A percentile compares a stretch with the other conserved stretches of the same genome.
phyloP scores from a whole-genome alignment of 2,888 invertebrate genomes.

The Tuberolachnus salignus region DNA sequence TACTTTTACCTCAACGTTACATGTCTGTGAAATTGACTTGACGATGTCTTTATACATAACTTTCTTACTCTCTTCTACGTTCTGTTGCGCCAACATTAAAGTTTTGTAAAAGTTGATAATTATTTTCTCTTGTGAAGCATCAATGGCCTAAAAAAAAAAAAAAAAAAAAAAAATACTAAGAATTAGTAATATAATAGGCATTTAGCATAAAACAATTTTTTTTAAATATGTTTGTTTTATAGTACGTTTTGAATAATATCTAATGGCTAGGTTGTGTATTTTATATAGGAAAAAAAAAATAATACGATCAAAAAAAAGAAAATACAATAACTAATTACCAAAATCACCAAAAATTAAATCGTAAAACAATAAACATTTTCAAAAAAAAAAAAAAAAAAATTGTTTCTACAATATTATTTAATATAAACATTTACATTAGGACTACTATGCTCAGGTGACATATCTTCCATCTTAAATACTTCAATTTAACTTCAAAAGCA shows the following conservation, averaged over 20 bases:
- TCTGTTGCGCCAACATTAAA: neutral
- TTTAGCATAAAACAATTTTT: neutral
- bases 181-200: neutral
- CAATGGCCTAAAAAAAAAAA: conserved; percentile 8
- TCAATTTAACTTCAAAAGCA: too few relatives aligned
- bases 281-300: too few relatives aligned
- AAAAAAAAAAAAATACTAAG: neutral
- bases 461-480: neutral
- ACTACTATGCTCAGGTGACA: neutral
- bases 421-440: neutral
- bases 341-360: neutral
- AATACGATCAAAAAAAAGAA: too few relatives aligned
- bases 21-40: neutral
- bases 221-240: too few relatives aligned
- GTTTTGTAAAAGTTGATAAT: conserved; percentile 20
- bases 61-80: neutral
- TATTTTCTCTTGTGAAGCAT: neutral
- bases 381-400: neutral
- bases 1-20: neutral
- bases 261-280: too few relatives aligned
- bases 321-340: too few relatives aligned
- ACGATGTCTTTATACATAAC: conserved; percentile 3
- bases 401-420: neutral
- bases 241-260: too few relatives aligned
- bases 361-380: neutral